Evolutionary conservation across 2,888 invertebrate species (phyloP).

Genomic region (Drosophila setosimentum): DNA sequence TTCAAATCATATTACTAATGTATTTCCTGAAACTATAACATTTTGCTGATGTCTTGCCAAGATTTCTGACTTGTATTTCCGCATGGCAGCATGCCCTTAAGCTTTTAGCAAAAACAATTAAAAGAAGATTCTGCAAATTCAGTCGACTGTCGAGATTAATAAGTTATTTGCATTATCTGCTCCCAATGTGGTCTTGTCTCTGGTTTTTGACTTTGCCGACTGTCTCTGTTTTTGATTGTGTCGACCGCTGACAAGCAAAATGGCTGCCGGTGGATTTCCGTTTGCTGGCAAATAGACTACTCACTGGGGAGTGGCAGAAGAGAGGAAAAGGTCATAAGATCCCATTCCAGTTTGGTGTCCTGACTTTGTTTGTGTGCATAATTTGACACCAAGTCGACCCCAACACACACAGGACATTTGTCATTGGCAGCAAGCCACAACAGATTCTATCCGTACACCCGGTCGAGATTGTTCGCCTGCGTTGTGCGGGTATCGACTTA

Average conservation of each 20-base stretch:
- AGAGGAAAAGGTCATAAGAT: not conserved
- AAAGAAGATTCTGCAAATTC: conserved; percentile 12
- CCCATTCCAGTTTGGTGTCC: conserved; percentile 12
- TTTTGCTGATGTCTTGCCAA: too few species aligned
- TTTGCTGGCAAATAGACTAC: conserved; percentile 39
- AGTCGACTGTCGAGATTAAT: conserved; percentile 8
- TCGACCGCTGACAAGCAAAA: conserved; percentile 37
- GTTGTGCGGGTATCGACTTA: conserved; percentile 4
- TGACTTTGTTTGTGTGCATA: conserved; percentile 42
- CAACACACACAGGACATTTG: conserved; percentile 42
- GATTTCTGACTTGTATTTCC: not conserved
- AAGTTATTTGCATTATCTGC: conserved; percentile 34
- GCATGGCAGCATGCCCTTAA: not conserved
- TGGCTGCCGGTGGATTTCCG: conserved; percentile 39
- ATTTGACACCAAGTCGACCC: conserved; percentile 29
- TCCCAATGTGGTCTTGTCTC: conserved; percentile 10
- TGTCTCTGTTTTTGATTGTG: conserved; percentile 25
- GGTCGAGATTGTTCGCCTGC: not conserved
- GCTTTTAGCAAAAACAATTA: conserved; percentile 20
- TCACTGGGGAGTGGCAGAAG: conserved; percentile 16
- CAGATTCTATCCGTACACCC: conserved; percentile 5
- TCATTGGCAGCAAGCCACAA: conserved; percentile 33
- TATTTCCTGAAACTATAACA: not conserved
- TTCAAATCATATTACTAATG: not conserved
- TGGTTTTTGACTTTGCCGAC: conserved; percentile 20